Evolutionary conservation across 2,888 invertebrate species (phyloP).

Genomic region (Caprella mutica): DNA sequence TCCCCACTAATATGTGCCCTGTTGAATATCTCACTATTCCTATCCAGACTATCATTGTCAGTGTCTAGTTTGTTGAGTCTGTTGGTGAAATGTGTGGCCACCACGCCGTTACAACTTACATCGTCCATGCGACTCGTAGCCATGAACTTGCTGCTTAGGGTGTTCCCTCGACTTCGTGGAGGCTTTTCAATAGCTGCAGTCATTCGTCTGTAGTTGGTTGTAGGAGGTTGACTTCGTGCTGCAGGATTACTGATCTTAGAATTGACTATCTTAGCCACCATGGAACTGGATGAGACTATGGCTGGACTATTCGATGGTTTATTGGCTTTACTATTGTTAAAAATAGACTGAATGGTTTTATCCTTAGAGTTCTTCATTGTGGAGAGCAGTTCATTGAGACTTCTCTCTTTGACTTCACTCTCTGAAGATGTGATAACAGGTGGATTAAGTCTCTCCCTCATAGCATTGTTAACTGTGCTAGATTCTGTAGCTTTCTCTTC

Average conservation of each 20-base stretch:
- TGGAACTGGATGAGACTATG: background rate
- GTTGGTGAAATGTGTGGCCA: no score
- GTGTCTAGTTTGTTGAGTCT: background rate
- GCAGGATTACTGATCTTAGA: background rate
- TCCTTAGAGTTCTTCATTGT: no score
- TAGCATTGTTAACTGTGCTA: no score
- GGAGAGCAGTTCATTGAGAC: no score
- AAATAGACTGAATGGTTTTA: no score
- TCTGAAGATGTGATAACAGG: no score
- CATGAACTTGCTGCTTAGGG: background rate
- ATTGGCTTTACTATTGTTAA: no score
- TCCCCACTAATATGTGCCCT: background rate
- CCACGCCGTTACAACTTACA: no score
- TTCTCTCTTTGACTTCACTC: no score
- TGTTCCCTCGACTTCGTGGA: background rate
- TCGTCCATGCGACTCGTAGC: background rate
- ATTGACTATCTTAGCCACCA: conserved; percentile 4
- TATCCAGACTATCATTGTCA: background rate
- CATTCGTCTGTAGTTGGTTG: conserved; percentile 6
- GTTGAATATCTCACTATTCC: background rate
- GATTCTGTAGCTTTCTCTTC: conserved; percentile 11
- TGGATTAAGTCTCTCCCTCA: no score
- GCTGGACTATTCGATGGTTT: no score
- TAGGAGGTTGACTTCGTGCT: background rate
- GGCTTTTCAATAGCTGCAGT: conserved; percentile 3